Evolutionary conservation across 2,888 invertebrate genomes (phyloP), one percentile per base, ranked within the genome.

Genomic region (Crossocerus cetratus): DNA sequence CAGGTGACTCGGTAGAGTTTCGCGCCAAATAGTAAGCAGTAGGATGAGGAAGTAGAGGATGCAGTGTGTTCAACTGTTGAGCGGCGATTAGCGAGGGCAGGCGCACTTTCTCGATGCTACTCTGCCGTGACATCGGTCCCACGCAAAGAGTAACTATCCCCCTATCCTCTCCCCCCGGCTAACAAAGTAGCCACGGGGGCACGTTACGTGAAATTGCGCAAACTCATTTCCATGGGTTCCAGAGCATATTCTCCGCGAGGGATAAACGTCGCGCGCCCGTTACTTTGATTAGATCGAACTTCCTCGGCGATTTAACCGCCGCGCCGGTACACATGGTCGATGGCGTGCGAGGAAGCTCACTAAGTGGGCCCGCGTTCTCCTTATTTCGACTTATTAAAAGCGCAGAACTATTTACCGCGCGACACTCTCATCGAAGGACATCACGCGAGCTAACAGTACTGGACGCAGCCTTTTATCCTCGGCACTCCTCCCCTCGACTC

Each of bases 271-370:
- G 53, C 44, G 60, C 71, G 59, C 78, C 78, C 82, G 81, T 83
- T 83, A 83, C 67, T 76, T 78, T 82, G 69, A 79, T 82, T 80
- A 72, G 80, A 75, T 72, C 72, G 70, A 77, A 78, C 76, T 82
- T 78, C 77, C 82, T 70, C 67, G 68, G 69, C 69, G 74, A 58
- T 67, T 60, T 14, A n/a, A n/a, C n/a, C 23, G 18, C 44, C 21
- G 56, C 5, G 32, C 3, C 5, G 3, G 23, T 32, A 32, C 32
- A 32, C 11, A 32, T 32, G n/a, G n/a, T n/a, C n/a, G n/a, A n/a
- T n/a, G 32, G 32, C 32, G 32, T 32, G 32, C 32, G 32, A 8
- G 8, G 8, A 32, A 32, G 32, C 11, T 4, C 32, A n/a, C n/a
- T n/a, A n/a, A n/a, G 32, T 32, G 1, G 8, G 8, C 11, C 32